Percentiles rank a stretch among this genome's conserved stretches.
phyloP scores from a whole-genome alignment of 92 coral and sea anemone genomes.

The Parazoanthus atlanticus region DNA sequence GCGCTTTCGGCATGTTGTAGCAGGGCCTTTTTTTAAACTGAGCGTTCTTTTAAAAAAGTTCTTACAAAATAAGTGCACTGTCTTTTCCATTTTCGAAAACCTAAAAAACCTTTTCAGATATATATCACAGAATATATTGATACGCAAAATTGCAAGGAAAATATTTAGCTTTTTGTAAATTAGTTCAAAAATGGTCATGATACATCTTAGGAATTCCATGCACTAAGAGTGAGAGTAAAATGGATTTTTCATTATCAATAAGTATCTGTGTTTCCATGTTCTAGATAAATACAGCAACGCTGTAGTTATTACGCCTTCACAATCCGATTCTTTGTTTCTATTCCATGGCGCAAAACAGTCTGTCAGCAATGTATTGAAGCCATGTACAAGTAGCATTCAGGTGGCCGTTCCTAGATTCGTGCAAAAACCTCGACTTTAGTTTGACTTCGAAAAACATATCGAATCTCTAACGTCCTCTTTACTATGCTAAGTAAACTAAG shows the following conservation, averaged over 20 bases:
- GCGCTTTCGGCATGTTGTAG: background rate
- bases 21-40: background rate
- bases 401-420: background rate
- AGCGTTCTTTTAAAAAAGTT: no score
- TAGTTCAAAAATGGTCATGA: background rate
- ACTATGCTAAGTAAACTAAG: background rate
- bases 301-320: background rate
- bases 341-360: no score
- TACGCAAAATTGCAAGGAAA: no score
- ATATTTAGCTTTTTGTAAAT: no score
- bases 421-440: background rate
- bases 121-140: no score
- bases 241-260: no score
- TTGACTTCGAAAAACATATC: background rate
- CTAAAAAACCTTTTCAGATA: no score
- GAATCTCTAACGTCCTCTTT: background rate
- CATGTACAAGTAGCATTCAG: background rate
- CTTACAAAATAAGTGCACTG: background rate
- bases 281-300: background rate
- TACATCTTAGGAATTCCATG: background rate
- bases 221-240: background rate
- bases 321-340: no score
- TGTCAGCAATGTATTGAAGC: no score
- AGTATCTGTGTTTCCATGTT: no score
- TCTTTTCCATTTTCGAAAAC: no score